Evolutionary conservation across 2,888 invertebrate genomes (phyloP).

Genomic region (Calephelis perditalis): DNA sequence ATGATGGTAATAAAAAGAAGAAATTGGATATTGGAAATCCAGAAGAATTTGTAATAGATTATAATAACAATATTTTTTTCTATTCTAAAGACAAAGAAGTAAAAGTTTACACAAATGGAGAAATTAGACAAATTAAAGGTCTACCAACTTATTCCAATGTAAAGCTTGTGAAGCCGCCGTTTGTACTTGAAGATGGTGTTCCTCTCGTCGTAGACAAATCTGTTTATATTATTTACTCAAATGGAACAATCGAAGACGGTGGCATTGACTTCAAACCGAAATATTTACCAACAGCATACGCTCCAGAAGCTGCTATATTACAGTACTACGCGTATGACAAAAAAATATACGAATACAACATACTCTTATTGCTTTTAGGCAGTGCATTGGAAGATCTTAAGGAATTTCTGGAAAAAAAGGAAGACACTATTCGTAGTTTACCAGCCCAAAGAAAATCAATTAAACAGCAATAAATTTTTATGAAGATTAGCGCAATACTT

Average conservation of each 20-base stretch:
- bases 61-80: constrained; percentile 48
- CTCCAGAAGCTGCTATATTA: constrained; percentile 44
- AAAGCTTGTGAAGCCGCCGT: constrained; percentile 44
- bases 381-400: not conserved
- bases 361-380: constrained; percentile 23
- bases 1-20: constrained; percentile 46
- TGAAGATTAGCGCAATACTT: too few species aligned
- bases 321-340: constrained; percentile 54
- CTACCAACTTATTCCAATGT: constrained; percentile 41
- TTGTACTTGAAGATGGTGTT: constrained; percentile 39
- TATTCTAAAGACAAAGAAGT: constrained; percentile 40
- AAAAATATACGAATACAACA: constrained; percentile 55
- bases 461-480: too few species aligned
- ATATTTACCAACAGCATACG: constrained; percentile 46
- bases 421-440: not conserved
- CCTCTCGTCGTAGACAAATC: constrained; percentile 41
- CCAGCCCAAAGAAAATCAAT: not conserved
- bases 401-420: not conserved
- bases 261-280: constrained; percentile 35
- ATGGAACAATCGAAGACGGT: constrained; percentile 39
- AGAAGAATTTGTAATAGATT: constrained; percentile 49
- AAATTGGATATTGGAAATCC: constrained; percentile 43
- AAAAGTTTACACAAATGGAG: constrained; percentile 37
- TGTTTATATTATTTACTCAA: constrained; percentile 39
- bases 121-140: constrained; percentile 43